phyloP scores from a whole-genome alignment of 2,888 invertebrate genomes.

The Drosophila ezoana region DNA sequence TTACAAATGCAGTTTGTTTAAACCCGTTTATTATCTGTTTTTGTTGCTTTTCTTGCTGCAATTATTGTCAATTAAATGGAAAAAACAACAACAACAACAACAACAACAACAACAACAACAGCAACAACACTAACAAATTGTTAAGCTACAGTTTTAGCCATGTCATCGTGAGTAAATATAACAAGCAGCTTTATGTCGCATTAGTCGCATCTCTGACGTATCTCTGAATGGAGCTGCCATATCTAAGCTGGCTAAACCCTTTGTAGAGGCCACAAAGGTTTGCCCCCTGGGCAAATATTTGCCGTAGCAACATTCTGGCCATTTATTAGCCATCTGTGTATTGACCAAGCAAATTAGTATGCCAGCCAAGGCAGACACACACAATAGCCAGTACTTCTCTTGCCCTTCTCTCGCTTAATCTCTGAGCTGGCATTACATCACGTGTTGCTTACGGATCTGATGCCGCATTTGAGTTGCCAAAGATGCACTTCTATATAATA shows the following conservation, averaged over 20 bases:
- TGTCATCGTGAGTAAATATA: slow-evolving; percentile 69
- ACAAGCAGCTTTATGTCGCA: slow-evolving; percentile 51
- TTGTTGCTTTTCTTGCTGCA: slow-evolving; percentile 36
- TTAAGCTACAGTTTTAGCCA: slow-evolving; percentile 42
- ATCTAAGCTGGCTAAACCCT: slow-evolving; percentile 13
- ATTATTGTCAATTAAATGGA: slow-evolving; percentile 72
- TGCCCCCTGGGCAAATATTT: slow-evolving; percentile 35
- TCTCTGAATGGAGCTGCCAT: slow-evolving; percentile 3
- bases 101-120: slow-evolving; percentile 22
- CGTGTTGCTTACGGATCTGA: slow-evolving; percentile 26
- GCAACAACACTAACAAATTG: slow-evolving; percentile 23
- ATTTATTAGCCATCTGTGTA: slow-evolving; percentile 34
- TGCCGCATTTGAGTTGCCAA: slow-evolving; percentile 16
- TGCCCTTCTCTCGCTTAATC: not conserved
- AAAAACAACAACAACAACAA: slow-evolving; percentile 17
- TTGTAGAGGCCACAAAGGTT: not conserved
- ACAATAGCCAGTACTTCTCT: not conserved
- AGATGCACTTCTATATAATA: slow-evolving; percentile 32
- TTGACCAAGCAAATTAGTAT: slow-evolving; percentile 59
- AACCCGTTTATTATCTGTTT: slow-evolving; percentile 61
- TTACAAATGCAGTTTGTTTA: slow-evolving; percentile 50
- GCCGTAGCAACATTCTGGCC: slow-evolving; percentile 19
- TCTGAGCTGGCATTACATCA: slow-evolving; percentile 31
- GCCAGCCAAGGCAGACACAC: slow-evolving; percentile 13
- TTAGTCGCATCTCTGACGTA: slow-evolving; percentile 11